A percentile compares a stretch with the other conserved stretches of the same genome.
These are phyloP conservation scores for Pristionchus maxplancki DNA, from an alignment of 2,888 invertebrate genomes.

Conservation along the genomic window DNA sequence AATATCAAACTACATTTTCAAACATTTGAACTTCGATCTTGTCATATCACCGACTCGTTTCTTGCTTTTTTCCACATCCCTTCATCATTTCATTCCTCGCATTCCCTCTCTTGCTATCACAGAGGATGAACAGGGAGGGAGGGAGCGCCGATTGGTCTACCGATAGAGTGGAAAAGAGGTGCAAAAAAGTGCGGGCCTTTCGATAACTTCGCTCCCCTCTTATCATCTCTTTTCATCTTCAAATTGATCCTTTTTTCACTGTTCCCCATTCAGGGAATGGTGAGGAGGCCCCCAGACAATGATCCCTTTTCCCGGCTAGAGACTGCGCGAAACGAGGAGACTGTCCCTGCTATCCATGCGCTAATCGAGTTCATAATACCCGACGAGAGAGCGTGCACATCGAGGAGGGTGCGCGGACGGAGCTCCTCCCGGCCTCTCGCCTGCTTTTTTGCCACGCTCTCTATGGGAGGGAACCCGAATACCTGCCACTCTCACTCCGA, in stretches of 20 bases:
- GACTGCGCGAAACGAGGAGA: neutral
- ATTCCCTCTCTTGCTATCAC: constrained; percentile 9
- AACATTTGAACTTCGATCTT: neutral
- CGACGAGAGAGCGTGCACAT: neutral
- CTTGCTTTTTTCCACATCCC: neutral
- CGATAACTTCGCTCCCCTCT: neutral
- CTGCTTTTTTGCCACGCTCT: neutral
- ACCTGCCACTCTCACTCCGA: neutral
- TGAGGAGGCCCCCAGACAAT: neutral
- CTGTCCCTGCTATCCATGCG: constrained; percentile 27
- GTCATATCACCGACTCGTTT: neutral
- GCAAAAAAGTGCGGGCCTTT: neutral
- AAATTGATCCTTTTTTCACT: neutral
- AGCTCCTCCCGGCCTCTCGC: neutral
- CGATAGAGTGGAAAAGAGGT: neutral
- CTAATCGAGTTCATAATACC: constrained; percentile 45
- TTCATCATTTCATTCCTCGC: neutral
- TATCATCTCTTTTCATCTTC: neutral
- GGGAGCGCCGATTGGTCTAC: neutral
- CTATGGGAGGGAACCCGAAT: constrained; percentile 45
- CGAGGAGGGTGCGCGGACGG: neutral
- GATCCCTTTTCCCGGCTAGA: neutral
- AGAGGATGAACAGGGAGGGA: neutral
- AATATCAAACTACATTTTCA: neutral
- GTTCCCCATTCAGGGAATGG: neutral